Evolutionary conservation across 1,140 invertebrate species (phyloP).

Genomic region (Calliphora vicina): DNA sequence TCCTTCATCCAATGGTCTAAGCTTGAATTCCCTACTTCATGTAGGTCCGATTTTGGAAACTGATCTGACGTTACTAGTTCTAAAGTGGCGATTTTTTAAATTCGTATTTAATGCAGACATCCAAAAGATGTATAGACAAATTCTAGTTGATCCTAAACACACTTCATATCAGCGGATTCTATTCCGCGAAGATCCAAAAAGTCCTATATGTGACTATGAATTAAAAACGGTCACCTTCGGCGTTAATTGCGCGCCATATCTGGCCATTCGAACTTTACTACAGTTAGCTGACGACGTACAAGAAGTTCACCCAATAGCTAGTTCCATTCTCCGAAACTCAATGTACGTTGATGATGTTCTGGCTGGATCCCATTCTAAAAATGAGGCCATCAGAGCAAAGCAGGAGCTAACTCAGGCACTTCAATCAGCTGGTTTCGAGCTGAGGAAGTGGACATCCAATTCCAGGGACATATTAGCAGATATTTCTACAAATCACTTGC

Average conservation of each 20-base stretch:
- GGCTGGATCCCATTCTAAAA: neutral
- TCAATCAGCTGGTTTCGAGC: neutral
- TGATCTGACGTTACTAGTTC: neutral
- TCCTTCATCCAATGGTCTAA: neutral
- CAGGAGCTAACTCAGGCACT: neutral
- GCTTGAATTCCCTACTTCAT: neutral
- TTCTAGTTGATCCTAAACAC: neutral
- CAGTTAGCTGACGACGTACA: neutral
- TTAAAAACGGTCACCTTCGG: too few relatives aligned
- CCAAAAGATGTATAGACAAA: slow-evolving; percentile 25
- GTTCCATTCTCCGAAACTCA: neutral
- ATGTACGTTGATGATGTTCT: slow-evolving; percentile 36
- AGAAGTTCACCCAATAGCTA: neutral
- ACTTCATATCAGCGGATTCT: slow-evolving; percentile 11
- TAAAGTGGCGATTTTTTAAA: neutral
- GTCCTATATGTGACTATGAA: too few relatives aligned
- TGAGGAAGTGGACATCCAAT: slow-evolving; percentile 35
- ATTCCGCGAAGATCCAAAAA: neutral
- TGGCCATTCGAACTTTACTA: neutral
- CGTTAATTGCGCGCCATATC: too few relatives aligned
- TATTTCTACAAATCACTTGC: neutral
- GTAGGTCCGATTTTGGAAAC: neutral
- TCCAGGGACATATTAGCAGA: neutral
- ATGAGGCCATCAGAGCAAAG: neutral
- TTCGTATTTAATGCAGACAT: slow-evolving; percentile 17